A percentile compares a stretch with the other conserved stretches of the same genome.
Conservation (phyloP, 1,140 invertebrate species). For the Diabrotica virgifera region DNA sequence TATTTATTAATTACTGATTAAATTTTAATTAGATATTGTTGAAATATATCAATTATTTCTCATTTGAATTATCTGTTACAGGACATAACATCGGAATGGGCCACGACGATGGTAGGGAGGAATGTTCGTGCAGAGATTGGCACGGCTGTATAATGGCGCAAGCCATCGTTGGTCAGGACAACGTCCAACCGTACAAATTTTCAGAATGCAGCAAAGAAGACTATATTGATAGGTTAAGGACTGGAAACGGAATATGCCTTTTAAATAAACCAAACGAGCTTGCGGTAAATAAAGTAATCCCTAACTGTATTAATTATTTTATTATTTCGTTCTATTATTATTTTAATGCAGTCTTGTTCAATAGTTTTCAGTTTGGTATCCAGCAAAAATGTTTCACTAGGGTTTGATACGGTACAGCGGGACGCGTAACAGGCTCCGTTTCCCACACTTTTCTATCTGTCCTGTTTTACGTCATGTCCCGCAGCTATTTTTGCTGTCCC, state of each 20-base stretch:
- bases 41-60: conserved; percentile 60
- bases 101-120: conserved; percentile 85
- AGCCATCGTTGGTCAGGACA: conserved; percentile 84
- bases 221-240: conserved; percentile 76
- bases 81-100: conserved; percentile 92
- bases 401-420: no score
- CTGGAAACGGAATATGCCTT: conserved; percentile 79
- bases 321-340: no score
- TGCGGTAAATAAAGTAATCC: conserved; percentile 57
- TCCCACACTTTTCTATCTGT: no score
- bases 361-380: no score
- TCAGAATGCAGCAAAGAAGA: conserved; percentile 84
- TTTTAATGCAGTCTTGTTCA: no score
- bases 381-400: no score
- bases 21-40: background rate
- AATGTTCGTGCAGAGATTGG: conserved; percentile 88
- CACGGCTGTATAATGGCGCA: conserved; percentile 95
- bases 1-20: background rate
- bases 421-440: no score
- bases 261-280: conserved; percentile 90
- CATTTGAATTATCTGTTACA: conserved; percentile 78
- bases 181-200: conserved; percentile 91
- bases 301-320: no score
- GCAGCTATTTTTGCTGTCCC: no score
- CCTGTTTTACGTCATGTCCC: no score